phyloP scores from a whole-genome alignment of 1,140 invertebrate genomes.

The Globodera ellingtonae region DNA sequence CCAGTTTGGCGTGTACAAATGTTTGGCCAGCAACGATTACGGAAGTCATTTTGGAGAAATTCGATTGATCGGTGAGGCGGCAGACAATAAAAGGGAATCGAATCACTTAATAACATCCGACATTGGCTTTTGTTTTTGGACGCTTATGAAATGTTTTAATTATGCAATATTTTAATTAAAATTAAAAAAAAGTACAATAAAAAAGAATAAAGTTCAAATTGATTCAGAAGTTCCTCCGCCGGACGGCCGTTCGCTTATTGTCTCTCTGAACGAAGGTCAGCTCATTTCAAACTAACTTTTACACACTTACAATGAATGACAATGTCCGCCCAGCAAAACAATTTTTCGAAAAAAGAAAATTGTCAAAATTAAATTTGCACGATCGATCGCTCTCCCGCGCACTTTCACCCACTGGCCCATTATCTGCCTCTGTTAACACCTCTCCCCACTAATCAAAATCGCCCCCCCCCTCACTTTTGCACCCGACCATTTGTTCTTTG shows the following conservation, averaged over 20 bases:
- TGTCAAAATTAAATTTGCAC: background rate
- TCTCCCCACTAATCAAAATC: background rate
- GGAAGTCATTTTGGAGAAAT: constrained; percentile 53
- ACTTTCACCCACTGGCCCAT: background rate
- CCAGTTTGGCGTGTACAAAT: constrained; percentile 45
- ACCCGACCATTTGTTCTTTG: background rate
- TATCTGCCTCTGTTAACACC: background rate
- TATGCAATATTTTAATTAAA: too few species aligned
- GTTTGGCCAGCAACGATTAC: constrained; percentile 53
- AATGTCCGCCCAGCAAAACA: too few species aligned
- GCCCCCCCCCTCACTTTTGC: background rate
- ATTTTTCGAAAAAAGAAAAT: too few species aligned
- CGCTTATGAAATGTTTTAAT: too few species aligned
- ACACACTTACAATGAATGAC: too few species aligned
- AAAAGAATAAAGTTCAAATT: too few species aligned
- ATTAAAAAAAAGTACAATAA: too few species aligned
- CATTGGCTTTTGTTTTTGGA: too few species aligned
- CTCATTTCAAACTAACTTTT: too few species aligned
- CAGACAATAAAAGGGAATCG: background rate
- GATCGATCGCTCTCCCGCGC: background rate
- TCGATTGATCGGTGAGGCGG: constrained; percentile 43
- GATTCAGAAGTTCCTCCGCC: constrained; percentile 30
- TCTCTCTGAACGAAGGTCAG: constrained; percentile 20
- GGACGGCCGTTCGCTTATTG: background rate
- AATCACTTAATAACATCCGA: background rate